phyloP scores from a whole-genome alignment of 2,797 vertebrate genomes.

The Lepidocolaptes lacrymiger region DNA sequence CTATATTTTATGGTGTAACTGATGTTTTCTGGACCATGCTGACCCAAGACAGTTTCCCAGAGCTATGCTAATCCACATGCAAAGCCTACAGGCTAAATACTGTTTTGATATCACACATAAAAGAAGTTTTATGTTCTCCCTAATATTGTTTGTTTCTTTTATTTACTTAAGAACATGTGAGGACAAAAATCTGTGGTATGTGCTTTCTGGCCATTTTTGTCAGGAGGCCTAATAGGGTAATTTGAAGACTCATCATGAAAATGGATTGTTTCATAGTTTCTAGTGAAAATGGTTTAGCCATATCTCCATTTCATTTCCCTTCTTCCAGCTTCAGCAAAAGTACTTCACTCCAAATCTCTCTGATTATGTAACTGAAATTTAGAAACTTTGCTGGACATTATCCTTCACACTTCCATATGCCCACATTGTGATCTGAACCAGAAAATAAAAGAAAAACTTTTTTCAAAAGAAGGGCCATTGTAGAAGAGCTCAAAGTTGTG shows the following conservation, averaged over 20 bases:
- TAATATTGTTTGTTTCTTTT: not conserved
- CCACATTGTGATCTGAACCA: slow-evolving; percentile 22
- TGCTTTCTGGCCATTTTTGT: not conserved
- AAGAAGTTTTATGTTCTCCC: not conserved
- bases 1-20: not conserved
- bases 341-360: not conserved
- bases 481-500: not conserved
- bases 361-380: not conserved
- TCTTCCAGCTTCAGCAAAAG: not conserved
- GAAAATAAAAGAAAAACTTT: slow-evolving; percentile 38
- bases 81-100: not conserved
- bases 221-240: not conserved
- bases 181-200: not conserved
- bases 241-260: not conserved
- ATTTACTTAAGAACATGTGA: not conserved
- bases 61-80: not conserved
- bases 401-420: not conserved
- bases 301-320: not conserved
- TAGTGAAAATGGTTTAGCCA: not conserved
- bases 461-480: slow-evolving; percentile 19
- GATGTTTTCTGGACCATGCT: not conserved
- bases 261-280: not conserved
- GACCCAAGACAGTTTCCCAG: not conserved
- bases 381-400: not conserved
- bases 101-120: not conserved